Evolutionary conservation across 2,797 vertebrate species (phyloP).

Genomic region (Amphiprion clarkii): DNA sequence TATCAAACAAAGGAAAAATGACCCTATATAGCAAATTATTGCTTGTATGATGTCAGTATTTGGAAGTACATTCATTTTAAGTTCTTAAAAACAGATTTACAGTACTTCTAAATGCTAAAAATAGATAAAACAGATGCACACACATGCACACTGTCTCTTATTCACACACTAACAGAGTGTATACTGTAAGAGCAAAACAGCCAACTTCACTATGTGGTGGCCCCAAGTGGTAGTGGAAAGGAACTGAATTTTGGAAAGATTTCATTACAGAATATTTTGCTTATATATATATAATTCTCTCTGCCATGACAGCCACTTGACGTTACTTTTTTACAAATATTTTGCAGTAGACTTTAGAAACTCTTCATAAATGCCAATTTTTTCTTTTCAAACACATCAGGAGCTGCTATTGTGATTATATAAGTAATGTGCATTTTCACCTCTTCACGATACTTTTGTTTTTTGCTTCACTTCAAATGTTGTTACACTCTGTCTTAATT

Average conservation of each 20-base stretch:
- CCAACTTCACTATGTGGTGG: constrained; percentile 25
- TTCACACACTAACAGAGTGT: background rate
- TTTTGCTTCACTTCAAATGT: too few relatives aligned
- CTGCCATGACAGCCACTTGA: background rate
- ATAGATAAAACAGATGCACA: background rate
- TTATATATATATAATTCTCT: too few relatives aligned
- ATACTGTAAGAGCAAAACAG: background rate
- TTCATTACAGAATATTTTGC: background rate
- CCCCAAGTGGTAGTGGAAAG: constrained; percentile 16
- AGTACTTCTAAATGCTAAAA: background rate
- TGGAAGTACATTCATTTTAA: background rate
- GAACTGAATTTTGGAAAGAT: constrained; percentile 1
- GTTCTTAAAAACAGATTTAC: background rate
- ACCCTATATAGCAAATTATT: constrained; percentile 8
- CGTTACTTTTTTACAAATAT: background rate
- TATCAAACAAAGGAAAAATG: constrained; percentile 25
- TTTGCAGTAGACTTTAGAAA: background rate
- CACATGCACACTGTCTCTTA: background rate
- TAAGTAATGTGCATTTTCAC: too few relatives aligned
- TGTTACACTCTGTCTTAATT: too few relatives aligned
- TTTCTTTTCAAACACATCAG: too few relatives aligned
- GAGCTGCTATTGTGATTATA: too few relatives aligned
- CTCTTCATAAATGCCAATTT: background rate
- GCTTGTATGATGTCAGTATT: background rate
- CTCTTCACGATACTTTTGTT: too few relatives aligned